Evolutionary conservation across 2,113 vertebrate genomes (phyloP).

Genomic region (Azemiops feae): DNA sequence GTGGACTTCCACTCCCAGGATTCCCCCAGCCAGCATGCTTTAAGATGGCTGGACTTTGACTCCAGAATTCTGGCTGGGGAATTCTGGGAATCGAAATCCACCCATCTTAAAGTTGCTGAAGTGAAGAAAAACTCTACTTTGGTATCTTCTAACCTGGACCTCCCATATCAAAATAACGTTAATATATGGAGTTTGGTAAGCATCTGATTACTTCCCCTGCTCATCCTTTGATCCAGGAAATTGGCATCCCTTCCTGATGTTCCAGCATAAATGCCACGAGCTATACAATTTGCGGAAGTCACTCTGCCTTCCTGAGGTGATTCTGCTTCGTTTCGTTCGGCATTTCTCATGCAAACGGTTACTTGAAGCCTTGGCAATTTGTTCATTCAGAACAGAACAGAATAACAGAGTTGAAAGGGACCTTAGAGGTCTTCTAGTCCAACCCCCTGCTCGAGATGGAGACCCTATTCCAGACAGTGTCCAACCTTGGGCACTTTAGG

Average conservation of each 20-base stretch:
- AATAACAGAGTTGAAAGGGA: too few relatives aligned
- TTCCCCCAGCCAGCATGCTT: too few relatives aligned
- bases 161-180: not conserved
- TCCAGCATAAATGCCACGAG: accelerated
- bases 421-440: too few relatives aligned
- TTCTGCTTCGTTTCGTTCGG: not conserved
- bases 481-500: not conserved
- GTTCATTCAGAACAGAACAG: too few relatives aligned
- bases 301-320: not conserved
- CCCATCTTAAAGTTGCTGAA: too few relatives aligned
- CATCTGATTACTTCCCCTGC: not conserved
- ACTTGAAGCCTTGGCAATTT: too few relatives aligned
- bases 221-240: not conserved
- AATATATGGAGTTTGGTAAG: not conserved
- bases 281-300: not conserved
- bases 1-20: too few relatives aligned
- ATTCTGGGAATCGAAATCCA: too few relatives aligned
- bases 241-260: not conserved
- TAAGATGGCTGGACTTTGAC: too few relatives aligned
- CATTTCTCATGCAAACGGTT: not conserved
- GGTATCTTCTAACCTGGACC: not conserved
- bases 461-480: too few relatives aligned
- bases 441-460: too few relatives aligned
- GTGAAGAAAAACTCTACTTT: not conserved
- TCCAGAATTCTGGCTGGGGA: too few relatives aligned